Base-by-base conservation (phyloP, 1,140 invertebrate genomes). In the Ladona fulva region DNA sequence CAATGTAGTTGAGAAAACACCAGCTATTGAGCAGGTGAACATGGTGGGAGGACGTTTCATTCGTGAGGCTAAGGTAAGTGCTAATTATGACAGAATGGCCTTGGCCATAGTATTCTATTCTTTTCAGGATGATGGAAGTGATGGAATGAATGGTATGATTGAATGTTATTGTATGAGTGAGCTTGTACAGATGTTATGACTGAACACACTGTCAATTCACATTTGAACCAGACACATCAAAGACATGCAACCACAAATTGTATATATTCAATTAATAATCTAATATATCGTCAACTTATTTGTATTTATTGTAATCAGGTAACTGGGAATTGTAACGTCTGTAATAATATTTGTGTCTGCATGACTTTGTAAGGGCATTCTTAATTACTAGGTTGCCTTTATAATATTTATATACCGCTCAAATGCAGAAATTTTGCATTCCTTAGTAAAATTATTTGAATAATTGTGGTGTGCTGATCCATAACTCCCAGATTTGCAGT, bases 41-140 rank as follows among this genome's bases (percentile, higher is more conserved):
- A 89, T 94, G 80, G 94, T 95, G 83, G 97, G 97, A 81, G 97
- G 96, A 83, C 91, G 96, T 84, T 95, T 96, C 85, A 97, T 99
- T 82, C 90, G 96, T 80, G 97, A 99, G 89, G 97, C 97, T 80
- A 98, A 98, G 95, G 97, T 99, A 94, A 91, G 14, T 66, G n/a
- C n/a, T 12, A 37, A 22, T 66, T 16, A 12, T 66, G 5, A 66
- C 52, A 12, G 14, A 66, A 66, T 66, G 3, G 52, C 1, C 1
- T 37, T 5, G 29, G 1, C 8, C 29, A 37, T 66, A 12, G 1
- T 5, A 37, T 37, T 6, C 44, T 19, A 11, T 19, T 66, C 12
- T 22, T 66, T 66, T 66, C 52, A 66, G 52, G 12, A 66, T 66
- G 52, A 22, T 5, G 12, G 16, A 22, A 66, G 52, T 66, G 52